Base-by-base conservation (phyloP, 2,113 vertebrate species). In the Panurus biarmicus region DNA sequence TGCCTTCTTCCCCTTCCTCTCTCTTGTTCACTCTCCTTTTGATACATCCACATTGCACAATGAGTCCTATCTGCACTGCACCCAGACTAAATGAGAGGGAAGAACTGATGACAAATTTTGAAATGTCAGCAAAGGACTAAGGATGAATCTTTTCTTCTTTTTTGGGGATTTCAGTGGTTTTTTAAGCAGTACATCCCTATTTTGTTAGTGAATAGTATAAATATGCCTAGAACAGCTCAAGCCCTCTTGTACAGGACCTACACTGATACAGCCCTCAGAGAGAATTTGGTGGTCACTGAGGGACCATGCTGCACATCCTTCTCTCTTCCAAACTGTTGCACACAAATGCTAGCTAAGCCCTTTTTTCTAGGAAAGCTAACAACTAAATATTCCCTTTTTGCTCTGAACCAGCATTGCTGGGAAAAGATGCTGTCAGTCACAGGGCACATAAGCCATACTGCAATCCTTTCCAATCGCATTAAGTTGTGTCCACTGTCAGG, bases 131-230 rank as follows among this genome's bases (percentile, higher is more conserved):
- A 80, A 86, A 92, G 67, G 76, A 26, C 26, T 40, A 73, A 75
- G 36, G 44, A 58, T 0, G 0, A 47, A 48, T 36, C 1, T 29
- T 40, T 60, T 7, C 45, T 40, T 60, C 1, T 0, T 15, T 17
- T 66, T 58, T 23, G 2, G 1, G 6, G 9, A 10, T 33, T n/a
- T 28, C 13, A 4, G 28, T 62, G 23, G 2, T 28, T 58, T 29
- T 73, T 69, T 60, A 19, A 89, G 61, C 9, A 89, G 10, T 56
- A 40, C 48, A 33, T 85, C 21, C 18, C 10, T 40, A 44, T 85
- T 82, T 90, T 69, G 11, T 76, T 26, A 29, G 6, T 35, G 23
- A 88, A 76, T 66, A 73, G 1, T 24, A 18, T 77, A 66, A 89
- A 70, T 50, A 61, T 8, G 5, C 19, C 40, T 44, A 57, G 22